phyloP scores from a whole-genome alignment of 2,888 invertebrate species.

The Nemoura dubitans region DNA sequence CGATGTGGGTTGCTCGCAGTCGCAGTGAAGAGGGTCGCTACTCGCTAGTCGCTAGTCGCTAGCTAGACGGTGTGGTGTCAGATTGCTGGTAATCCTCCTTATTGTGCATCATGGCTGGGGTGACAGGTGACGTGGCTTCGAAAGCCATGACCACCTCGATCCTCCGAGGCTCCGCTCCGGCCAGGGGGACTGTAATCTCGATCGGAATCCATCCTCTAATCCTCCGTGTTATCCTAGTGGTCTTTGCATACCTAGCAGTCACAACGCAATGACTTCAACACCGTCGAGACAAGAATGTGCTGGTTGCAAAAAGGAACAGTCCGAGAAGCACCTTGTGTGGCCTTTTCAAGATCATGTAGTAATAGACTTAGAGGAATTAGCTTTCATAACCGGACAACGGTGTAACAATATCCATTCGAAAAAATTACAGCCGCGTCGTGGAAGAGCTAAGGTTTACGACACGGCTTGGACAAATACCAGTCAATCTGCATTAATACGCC shows the following conservation, averaged over 20 bases:
- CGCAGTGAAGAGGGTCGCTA: conserved; percentile 33
- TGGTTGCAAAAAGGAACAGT: conserved; percentile 15
- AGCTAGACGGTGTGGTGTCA: conserved; percentile 42
- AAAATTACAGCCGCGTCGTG: not conserved
- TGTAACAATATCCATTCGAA: not conserved
- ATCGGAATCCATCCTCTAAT: not conserved
- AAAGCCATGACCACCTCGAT: not conserved
- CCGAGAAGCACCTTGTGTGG: not conserved
- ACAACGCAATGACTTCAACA: conserved; percentile 21
- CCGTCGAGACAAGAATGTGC: conserved; percentile 25
- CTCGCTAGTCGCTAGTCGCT: too few relatives aligned
- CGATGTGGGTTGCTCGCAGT: not conserved
- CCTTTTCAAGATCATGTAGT: conserved; percentile 2
- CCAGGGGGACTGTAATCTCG: not conserved
- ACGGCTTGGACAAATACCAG: not conserved
- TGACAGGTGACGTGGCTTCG: conserved; percentile 16
- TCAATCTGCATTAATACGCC: not conserved
- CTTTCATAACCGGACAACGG: not conserved
- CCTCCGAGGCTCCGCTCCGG: not conserved
- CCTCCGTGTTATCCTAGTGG: not conserved
- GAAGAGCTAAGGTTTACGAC: not conserved
- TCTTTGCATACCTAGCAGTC: conserved; percentile 31
- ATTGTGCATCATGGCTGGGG: conserved; percentile 7
- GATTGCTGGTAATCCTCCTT: conserved; percentile 43
- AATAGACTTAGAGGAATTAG: conserved; percentile 7